These are phyloP conservation scores for Petrophora chlorosata DNA, from an alignment of 2,888 invertebrate species.

Conservation along the genomic window DNA sequence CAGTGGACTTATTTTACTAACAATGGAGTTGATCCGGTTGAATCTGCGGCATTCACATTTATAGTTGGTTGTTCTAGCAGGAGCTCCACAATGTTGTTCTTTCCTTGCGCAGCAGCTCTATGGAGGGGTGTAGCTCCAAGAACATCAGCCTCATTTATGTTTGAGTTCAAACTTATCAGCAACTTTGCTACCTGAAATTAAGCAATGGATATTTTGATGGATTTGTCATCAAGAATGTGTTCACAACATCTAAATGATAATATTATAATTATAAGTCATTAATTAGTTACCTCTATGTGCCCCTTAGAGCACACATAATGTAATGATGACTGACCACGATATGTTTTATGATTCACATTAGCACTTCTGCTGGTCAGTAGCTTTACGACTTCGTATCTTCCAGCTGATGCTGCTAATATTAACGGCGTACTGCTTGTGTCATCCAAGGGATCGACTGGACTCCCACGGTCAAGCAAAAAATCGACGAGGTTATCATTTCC, in stretches of 20 bases:
- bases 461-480: constrained; percentile 86
- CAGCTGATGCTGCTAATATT: constrained; percentile 91
- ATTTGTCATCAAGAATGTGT: too few relatives aligned
- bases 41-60: constrained; percentile 85
- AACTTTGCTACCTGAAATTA: constrained; percentile 85
- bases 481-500: constrained; percentile 90
- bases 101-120: constrained; percentile 91
- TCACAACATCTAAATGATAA: constrained; percentile 1
- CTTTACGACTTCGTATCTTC: constrained; percentile 86
- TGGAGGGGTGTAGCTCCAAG: constrained; percentile 90
- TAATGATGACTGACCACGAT: constrained; percentile 90
- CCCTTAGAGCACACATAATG: constrained; percentile 95
- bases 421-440: constrained; percentile 91
- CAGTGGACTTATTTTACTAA: constrained; percentile 87
- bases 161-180: constrained; percentile 86
- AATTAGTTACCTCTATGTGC: constrained; percentile 86
- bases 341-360: constrained; percentile 88
- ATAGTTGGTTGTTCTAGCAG: constrained; percentile 83
- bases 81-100: constrained; percentile 85
- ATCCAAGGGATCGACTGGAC: constrained; percentile 88
- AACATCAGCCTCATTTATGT: constrained; percentile 87
- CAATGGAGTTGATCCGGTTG: constrained; percentile 90
- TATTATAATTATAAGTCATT: too few relatives aligned
- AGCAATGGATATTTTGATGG: neutral
- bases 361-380: constrained; percentile 87